Conservation (phyloP, 2,888 invertebrate genomes). For the Agriotes lineatus region DNA sequence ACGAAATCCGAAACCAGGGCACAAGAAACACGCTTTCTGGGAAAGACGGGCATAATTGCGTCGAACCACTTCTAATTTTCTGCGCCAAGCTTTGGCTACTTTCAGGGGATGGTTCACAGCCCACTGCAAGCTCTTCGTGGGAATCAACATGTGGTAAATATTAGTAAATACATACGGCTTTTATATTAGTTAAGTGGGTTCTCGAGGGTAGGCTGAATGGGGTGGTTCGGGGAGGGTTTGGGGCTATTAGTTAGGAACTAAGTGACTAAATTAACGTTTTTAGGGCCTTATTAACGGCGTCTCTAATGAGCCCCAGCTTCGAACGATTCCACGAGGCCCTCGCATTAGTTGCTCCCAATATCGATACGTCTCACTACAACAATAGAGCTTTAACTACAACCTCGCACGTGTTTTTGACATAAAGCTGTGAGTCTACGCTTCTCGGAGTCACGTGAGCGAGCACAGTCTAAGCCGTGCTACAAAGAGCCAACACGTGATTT, state of each 20-base stretch:
- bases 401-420: conserved; percentile 44
- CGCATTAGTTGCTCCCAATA: conserved; percentile 11
- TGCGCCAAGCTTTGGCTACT: conserved; percentile 22
- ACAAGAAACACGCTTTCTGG: conserved; percentile 53
- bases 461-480: conserved; percentile 40
- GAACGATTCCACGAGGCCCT: not conserved
- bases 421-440: conserved; percentile 34
- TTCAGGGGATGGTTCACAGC: conserved; percentile 14
- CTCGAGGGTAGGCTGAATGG: conserved; percentile 42
- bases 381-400: conserved; percentile 36
- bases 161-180: conserved; percentile 60
- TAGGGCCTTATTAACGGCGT: conserved; percentile 9
- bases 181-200: conserved; percentile 57
- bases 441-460: not conserved
- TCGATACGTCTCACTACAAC: conserved; percentile 32
- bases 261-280: conserved; percentile 39
- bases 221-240: conserved; percentile 48
- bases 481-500: conserved; percentile 48
- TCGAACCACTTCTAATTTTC: conserved; percentile 46
- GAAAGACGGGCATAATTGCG: conserved; percentile 52
- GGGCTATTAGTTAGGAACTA: conserved; percentile 42
- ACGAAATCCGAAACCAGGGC: conserved; percentile 51
- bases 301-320: not conserved
- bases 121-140: conserved; percentile 59
- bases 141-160: conserved; percentile 58